A percentile compares a stretch with the other conserved stretches of the same genome.
These are phyloP conservation scores for Synergus laeviventris DNA, from an alignment of 2,888 invertebrate species.

Conservation along the genomic window DNA sequence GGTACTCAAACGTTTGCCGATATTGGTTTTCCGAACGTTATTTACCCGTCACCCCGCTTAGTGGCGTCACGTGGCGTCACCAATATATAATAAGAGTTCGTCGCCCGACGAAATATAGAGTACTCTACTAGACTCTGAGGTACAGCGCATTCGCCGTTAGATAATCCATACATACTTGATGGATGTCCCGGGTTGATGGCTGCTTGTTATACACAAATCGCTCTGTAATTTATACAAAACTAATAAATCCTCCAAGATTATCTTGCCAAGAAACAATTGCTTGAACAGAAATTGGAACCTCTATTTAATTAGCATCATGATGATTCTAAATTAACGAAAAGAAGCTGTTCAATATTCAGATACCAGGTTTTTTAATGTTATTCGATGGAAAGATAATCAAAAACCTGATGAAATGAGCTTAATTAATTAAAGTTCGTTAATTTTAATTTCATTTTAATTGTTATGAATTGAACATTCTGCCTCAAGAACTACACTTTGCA, in stretches of 20 bases:
- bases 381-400: background rate
- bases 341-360: background rate
- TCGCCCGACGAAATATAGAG: conserved; percentile 51
- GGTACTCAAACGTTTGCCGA: conserved; percentile 49
- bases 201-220: conserved; percentile 22
- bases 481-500: background rate
- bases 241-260: conserved; percentile 22
- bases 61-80: conserved; percentile 49
- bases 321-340: background rate
- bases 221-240: conserved; percentile 36
- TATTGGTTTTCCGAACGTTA: conserved; percentile 60
- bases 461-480: background rate
- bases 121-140: conserved; percentile 16
- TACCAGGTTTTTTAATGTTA: too few species aligned
- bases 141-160: conserved; percentile 24
- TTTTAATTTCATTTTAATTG: background rate
- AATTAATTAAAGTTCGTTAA: background rate
- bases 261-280: conserved; percentile 20
- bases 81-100: conserved; percentile 57
- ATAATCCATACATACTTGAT: conserved; percentile 38
- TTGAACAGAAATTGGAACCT: background rate
- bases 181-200: conserved; percentile 23
- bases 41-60: conserved; percentile 51
- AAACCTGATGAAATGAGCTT: background rate
- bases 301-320: background rate